Conservation (phyloP, 2,797 vertebrate species). For the Columba guinea region DNA sequence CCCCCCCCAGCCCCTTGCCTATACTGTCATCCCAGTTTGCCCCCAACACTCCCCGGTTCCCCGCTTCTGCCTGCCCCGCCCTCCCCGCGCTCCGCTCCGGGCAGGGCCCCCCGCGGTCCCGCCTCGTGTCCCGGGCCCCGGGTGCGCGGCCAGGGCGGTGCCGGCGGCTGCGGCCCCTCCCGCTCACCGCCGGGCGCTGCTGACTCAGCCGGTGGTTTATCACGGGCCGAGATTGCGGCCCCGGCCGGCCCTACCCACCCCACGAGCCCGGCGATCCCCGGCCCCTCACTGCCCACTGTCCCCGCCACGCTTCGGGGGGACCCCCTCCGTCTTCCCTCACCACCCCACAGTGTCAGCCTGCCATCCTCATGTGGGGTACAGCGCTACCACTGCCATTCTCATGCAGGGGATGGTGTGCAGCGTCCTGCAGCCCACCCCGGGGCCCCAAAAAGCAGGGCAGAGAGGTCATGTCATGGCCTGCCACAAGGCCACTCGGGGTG, state of each 20-base stretch:
- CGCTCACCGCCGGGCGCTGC: neutral
- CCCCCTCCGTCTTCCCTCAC: too few relatives aligned
- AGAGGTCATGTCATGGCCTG: fast-evolving
- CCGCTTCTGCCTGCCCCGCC: too few relatives aligned
- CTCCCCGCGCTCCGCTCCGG: neutral
- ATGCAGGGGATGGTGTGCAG: fast-evolving
- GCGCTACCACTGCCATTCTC: too few relatives aligned
- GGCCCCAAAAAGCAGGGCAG: neutral
- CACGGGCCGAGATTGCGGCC: neutral
- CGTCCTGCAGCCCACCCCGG: neutral
- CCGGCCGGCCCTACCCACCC: neutral
- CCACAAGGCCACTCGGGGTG: fast-evolving
- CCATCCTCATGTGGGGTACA: neutral
- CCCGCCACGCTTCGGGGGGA: fast-evolving
- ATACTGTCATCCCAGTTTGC: fast-evolving
- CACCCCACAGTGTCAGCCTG: neutral
- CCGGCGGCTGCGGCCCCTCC: neutral
- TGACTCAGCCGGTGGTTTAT: neutral
- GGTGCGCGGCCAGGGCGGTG: neutral
- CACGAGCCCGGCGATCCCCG: neutral
- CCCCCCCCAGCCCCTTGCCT: too few relatives aligned
- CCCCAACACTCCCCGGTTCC: fast-evolving
- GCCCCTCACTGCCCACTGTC: neutral
- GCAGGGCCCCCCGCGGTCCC: neutral
- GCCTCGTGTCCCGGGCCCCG: too few relatives aligned